Percentiles rank a stretch among this genome's conserved stretches.
phyloP scores from a whole-genome alignment of 2,888 invertebrate genomes.

The Lycia hirtaria region DNA sequence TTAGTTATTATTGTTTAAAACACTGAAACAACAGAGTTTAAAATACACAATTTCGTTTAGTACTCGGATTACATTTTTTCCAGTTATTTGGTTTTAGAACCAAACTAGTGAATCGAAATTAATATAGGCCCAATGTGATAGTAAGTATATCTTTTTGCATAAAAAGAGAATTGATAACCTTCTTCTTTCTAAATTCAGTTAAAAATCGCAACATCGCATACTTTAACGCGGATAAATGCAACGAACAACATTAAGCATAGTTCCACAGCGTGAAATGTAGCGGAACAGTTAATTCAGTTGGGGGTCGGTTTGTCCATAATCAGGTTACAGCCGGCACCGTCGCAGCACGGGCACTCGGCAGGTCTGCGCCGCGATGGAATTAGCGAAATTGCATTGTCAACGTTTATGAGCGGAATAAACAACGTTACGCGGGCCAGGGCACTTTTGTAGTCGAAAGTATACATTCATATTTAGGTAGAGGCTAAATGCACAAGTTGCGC shows the following conservation, averaged over 20 bases:
- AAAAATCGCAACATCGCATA: neutral
- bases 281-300: conserved; percentile 66
- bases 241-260: conserved; percentile 10
- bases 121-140: too few relatives aligned
- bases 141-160: too few relatives aligned
- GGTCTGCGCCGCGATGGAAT: conserved; percentile 62
- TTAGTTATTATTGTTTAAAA: too few relatives aligned
- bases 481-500: neutral
- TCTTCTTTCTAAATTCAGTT: too few relatives aligned
- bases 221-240: neutral
- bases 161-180: too few relatives aligned
- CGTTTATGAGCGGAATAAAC: conserved; percentile 46
- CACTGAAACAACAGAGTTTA: too few relatives aligned
- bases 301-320: conserved; percentile 75
- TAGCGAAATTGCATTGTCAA: conserved; percentile 81
- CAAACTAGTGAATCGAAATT: too few relatives aligned
- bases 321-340: conserved; percentile 77
- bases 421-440: conserved; percentile 20
- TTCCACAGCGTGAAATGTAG: conserved; percentile 57
- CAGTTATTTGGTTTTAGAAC: too few relatives aligned
- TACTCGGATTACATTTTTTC: too few relatives aligned
- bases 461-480: neutral
- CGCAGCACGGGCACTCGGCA: too few relatives aligned
- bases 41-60: too few relatives aligned
- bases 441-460: neutral